Evolutionary conservation across 2,888 invertebrate species (phyloP).

Genomic region (Ochropleura leucogaster): DNA sequence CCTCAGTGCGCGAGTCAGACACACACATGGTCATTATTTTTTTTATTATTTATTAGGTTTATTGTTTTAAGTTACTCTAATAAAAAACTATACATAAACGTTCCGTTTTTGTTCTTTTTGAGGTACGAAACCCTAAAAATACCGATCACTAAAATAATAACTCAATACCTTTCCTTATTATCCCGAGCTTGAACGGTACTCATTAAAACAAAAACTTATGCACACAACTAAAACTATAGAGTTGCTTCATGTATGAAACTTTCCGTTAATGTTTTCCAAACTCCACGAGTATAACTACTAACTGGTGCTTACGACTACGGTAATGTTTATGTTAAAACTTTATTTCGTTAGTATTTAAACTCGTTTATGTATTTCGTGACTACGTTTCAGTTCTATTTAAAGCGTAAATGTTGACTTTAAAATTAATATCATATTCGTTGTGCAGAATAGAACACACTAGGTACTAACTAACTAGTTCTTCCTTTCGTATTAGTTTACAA

Average conservation of each 20-base stretch:
- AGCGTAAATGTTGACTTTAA: not conserved
- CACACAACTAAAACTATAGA: constrained; percentile 45
- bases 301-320: constrained; percentile 14
- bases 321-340: constrained; percentile 50
- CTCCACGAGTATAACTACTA: constrained; percentile 18
- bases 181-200: not conserved
- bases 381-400: constrained; percentile 22
- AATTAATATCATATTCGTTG: not conserved
- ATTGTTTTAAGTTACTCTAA: no score
- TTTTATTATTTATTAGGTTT: no score
- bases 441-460: not conserved
- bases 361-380: constrained; percentile 23
- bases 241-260: constrained; percentile 45
- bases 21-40: no score
- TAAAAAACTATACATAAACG: no score
- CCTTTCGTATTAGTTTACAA: not conserved
- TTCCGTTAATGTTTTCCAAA: constrained; percentile 27
- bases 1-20: no score
- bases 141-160: not conserved
- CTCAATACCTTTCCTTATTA: constrained; percentile 10
- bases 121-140: no score
- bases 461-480: no score
- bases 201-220: constrained; percentile 25
- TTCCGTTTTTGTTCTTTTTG: no score
- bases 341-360: constrained; percentile 31